Conservation (phyloP, 1,140 invertebrate species). For the Daktulosphaira vitifoliae region DNA sequence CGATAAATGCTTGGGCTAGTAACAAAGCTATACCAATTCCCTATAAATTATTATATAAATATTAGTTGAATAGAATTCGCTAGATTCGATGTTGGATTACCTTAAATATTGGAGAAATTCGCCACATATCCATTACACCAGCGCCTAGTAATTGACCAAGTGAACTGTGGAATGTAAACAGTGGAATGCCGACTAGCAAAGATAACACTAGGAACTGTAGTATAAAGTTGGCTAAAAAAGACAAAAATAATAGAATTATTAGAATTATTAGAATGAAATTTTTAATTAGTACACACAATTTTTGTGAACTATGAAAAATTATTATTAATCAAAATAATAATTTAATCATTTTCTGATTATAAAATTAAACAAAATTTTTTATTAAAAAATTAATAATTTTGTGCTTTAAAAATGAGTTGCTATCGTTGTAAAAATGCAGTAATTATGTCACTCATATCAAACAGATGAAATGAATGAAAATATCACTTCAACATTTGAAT, state of each 20-base stretch:
- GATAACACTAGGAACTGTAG: conserved; percentile 80
- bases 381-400: too few species aligned
- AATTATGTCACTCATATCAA: too few species aligned
- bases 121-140: conserved; percentile 85
- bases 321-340: conserved; percentile 4
- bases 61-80: too few species aligned
- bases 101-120: conserved; percentile 81
- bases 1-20: conserved; percentile 66
- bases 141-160: conserved; percentile 75
- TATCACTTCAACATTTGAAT: too few species aligned
- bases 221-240: conserved; percentile 69
- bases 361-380: not conserved
- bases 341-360: not conserved
- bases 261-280: not conserved
- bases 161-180: conserved; percentile 74
- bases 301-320: conserved; percentile 1
- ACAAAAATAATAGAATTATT: conserved; percentile 40
- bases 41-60: conserved; percentile 40
- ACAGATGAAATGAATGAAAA: too few species aligned
- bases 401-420: too few species aligned
- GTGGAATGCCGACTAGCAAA: conserved; percentile 71
- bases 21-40: conserved; percentile 76
- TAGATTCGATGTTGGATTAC: conserved; percentile 42
- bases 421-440: too few species aligned
- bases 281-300: not conserved